A percentile compares a stretch with the other conserved stretches of the same genome.
phyloP scores from a whole-genome alignment of 2,113 vertebrate species.

The Eublepharis macularius region DNA sequence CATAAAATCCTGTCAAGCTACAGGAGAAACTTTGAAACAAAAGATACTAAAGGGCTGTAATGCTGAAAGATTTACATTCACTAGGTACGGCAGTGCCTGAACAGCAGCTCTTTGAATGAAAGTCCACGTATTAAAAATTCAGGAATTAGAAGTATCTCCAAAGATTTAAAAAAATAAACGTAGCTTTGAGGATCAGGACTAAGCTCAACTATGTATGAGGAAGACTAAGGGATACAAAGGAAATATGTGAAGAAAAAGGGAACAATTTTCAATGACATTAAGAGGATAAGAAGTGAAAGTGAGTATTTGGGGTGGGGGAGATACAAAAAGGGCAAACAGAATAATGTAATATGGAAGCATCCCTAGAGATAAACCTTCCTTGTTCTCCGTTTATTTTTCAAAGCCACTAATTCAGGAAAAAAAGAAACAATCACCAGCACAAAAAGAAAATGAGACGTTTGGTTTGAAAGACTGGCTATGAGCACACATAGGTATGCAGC shows the following conservation, averaged over 20 bases:
- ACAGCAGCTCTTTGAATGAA: neutral
- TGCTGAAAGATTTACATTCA: neutral
- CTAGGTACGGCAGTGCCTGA: accelerated
- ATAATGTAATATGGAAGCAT: too few species aligned
- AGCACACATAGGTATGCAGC: neutral
- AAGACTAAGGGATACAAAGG: neutral
- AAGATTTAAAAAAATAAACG: neutral
- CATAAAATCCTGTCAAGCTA: slow-evolving; percentile 7
- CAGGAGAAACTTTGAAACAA: slow-evolving; percentile 48
- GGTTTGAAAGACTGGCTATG: neutral
- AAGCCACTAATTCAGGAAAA: neutral
- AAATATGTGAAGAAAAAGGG: neutral
- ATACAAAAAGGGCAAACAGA: too few species aligned
- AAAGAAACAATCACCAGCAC: neutral
- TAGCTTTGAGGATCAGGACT: neutral
- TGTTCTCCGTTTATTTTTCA: neutral
- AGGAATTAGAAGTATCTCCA: neutral
- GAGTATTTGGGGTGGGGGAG: too few species aligned
- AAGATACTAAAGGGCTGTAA: neutral
- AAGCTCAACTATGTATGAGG: neutral
- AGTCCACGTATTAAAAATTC: neutral
- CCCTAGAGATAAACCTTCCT: neutral
- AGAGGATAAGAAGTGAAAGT: neutral
- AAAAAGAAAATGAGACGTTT: accelerated
- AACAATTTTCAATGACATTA: accelerated